Percentiles rank a stretch among this genome's conserved stretches.
Evolutionary conservation across 2,113 vertebrate species (phyloP).

Genomic region (Aegotheles bennettii): DNA sequence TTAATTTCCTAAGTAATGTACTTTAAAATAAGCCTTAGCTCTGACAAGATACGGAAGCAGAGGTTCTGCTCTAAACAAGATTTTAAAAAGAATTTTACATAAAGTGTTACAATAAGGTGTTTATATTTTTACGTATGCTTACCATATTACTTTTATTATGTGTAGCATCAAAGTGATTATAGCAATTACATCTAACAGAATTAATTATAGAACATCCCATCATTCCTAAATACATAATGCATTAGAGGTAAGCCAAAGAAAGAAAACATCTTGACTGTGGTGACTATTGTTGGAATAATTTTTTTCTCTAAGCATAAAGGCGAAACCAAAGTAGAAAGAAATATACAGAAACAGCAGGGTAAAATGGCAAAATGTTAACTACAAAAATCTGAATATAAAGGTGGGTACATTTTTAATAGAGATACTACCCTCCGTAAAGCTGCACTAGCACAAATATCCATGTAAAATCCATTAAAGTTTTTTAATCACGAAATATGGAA

Average conservation of each 20-base stretch:
- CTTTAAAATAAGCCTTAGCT: neutral
- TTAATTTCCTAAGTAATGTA: neutral
- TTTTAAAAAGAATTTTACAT: conserved; percentile 40
- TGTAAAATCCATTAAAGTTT: conserved; percentile 56
- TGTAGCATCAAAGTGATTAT: conserved; percentile 84
- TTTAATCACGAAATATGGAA: conserved; percentile 62
- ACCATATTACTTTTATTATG: conserved; percentile 81
- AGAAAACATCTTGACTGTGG: conserved; percentile 71
- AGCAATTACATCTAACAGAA: conserved; percentile 83
- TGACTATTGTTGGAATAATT: conserved; percentile 65
- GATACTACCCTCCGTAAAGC: neutral
- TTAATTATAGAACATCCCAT: conserved; percentile 82
- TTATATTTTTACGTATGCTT: conserved; percentile 78
- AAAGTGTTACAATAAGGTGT: conserved; percentile 72
- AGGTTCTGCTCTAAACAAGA: neutral
- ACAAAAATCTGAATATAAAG: neutral
- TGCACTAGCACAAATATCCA: neutral
- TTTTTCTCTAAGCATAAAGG: conserved; percentile 12
- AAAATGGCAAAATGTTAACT: neutral
- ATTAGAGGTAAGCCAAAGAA: conserved; percentile 76
- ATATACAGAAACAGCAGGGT: neutral
- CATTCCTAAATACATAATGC: conserved; percentile 76
- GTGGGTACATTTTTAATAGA: neutral
- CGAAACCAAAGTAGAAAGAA: conserved; percentile 12
- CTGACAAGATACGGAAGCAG: neutral